Conservation (phyloP, 2,888 invertebrate species). For the Serrognathus titanus region DNA sequence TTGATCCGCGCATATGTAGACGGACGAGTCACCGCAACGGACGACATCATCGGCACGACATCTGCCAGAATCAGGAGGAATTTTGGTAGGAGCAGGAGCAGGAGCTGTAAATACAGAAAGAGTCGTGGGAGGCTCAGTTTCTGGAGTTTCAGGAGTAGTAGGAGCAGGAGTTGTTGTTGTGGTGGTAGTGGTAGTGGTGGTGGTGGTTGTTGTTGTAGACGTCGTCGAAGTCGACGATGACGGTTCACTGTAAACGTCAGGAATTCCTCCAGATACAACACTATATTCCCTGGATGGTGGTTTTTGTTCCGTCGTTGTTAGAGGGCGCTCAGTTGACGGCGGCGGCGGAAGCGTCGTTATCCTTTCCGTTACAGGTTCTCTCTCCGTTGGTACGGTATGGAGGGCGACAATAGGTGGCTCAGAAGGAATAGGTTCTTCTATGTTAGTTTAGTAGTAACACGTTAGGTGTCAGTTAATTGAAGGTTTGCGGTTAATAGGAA, state of each 20-base stretch:
- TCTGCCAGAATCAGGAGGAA: slow-evolving; percentile 26
- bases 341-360: not conserved
- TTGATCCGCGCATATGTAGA: slow-evolving; percentile 55
- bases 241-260: not conserved
- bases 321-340: not conserved
- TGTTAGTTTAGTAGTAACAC: no score
- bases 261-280: no score
- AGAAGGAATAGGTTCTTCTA: no score
- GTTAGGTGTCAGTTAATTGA: not conserved
- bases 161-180: not conserved
- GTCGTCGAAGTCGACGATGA: slow-evolving; percentile 9
- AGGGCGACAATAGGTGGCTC: not conserved
- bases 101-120: not conserved
- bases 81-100: not conserved
- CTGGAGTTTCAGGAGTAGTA: not conserved
- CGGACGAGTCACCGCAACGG: slow-evolving; percentile 51
- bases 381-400: no score
- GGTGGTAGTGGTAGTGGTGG: slow-evolving; percentile 7
- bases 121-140: not conserved
- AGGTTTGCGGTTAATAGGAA: not conserved
- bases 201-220: slow-evolving; percentile 14
- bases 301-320: not conserved
- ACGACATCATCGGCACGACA: slow-evolving; percentile 55
- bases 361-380: not conserved
- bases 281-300: no score